A percentile compares a stretch with the other conserved stretches of the same genome.
phyloP scores from a whole-genome alignment of 2,113 vertebrate genomes.

The Scolopax mira region DNA sequence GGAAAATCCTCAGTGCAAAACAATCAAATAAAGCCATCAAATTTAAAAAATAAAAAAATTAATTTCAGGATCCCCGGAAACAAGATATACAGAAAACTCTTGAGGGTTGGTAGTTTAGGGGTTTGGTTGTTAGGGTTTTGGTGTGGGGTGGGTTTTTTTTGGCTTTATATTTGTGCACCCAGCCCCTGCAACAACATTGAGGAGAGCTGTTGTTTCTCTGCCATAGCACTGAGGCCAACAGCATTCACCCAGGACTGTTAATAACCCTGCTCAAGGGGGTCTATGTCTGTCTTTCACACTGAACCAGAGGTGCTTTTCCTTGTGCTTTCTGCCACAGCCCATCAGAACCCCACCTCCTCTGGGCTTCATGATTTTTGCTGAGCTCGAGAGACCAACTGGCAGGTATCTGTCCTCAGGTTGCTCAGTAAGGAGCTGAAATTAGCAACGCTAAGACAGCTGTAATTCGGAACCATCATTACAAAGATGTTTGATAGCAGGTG shows the following conservation, averaged over 20 bases:
- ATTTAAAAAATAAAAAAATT: not conserved
- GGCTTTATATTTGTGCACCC: not conserved
- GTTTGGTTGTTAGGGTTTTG: not conserved
- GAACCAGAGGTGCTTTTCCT: not conserved
- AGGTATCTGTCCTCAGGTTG: constrained; percentile 30
- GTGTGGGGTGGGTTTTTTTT: not conserved
- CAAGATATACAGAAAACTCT: not conserved
- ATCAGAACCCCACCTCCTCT: not conserved
- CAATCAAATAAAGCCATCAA: not conserved
- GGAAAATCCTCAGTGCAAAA: not conserved
- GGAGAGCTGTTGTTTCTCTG: not conserved
- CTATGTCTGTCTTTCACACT: not conserved
- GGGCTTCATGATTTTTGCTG: not conserved
- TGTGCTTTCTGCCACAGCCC: not conserved
- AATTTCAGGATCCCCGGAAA: not conserved
- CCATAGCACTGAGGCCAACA: not conserved
- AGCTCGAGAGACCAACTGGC: not conserved
- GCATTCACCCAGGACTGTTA: not conserved
- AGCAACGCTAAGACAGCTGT: constrained; percentile 34
- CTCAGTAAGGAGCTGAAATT: constrained; percentile 31
- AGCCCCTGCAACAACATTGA: not conserved
- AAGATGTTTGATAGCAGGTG: not conserved
- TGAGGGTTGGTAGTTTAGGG: not conserved
- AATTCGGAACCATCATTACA: constrained; percentile 11
- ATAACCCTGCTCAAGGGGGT: not conserved